Conservation (phyloP, 1,140 invertebrate genomes). For the Helicoverpa armigera region DNA sequence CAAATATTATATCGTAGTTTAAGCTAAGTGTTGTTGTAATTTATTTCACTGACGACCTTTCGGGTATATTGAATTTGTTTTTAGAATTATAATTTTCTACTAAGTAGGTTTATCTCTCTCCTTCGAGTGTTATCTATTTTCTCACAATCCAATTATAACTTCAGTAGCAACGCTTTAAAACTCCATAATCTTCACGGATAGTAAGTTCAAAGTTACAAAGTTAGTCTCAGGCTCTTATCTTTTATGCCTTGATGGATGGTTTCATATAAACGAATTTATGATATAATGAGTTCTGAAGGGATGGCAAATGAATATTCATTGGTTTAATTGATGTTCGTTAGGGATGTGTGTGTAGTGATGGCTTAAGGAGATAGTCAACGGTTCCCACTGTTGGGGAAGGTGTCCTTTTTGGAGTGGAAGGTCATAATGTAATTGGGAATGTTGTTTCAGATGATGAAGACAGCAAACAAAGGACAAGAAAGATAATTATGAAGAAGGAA, state of each 20-base stretch:
- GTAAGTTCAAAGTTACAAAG: background rate
- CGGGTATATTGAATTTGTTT: too few relatives aligned
- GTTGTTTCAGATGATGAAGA: too few relatives aligned
- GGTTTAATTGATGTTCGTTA: conserved; percentile 31
- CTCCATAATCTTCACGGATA: conserved; percentile 2
- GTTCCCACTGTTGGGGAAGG: background rate
- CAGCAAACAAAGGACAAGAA: too few relatives aligned
- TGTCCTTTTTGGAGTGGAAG: background rate
- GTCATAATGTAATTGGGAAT: background rate
- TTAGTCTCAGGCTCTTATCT: conserved; percentile 10
- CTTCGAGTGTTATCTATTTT: too few relatives aligned
- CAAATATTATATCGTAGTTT: too few relatives aligned
- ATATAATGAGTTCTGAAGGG: conserved; percentile 29
- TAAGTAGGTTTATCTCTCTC: too few relatives aligned
- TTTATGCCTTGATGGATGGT: conserved; percentile 31
- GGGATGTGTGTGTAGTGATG: conserved; percentile 25
- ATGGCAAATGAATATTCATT: conserved; percentile 36
- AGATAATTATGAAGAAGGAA: too few relatives aligned
- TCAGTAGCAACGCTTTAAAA: too few relatives aligned
- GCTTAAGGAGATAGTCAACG: conserved; percentile 16
- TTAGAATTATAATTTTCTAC: too few relatives aligned
- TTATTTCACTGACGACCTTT: too few relatives aligned
- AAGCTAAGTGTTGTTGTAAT: too few relatives aligned
- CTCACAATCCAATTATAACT: too few relatives aligned
- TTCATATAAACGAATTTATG: conserved; percentile 31